Evolutionary conservation across 2,888 invertebrate genomes (phyloP), one percentile per base, ranked within the genome.

Genomic region (Drosophila lutescens): DNA sequence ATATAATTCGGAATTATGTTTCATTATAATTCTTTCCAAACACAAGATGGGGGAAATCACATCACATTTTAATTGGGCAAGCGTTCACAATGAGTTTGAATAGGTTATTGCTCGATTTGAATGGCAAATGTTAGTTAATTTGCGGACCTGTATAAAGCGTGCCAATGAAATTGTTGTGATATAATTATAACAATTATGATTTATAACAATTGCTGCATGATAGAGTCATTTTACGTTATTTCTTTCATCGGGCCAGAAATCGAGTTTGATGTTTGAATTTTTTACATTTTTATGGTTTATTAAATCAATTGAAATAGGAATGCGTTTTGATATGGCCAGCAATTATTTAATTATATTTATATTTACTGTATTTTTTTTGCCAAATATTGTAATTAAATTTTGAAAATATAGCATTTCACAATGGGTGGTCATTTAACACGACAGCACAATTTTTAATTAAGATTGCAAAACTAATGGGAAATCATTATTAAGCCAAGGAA

Each of bases 281-380:
- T 49, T 20, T 43, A 59, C 70, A 68, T 65, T 36, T 20, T 30
- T 47, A 54, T 20, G 40, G 49, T 47, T 44, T 78, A 80, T 86
- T 60, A 41, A 84, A 81, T 81, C 59, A 76, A 68, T 69, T 63
- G 63, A 30, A 55, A n/a, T 9, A 23, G n/a, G 4, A 44, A 30
- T 17, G 40, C 15, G 55, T 32, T 47, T 20, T 62, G 26, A 2
- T 47, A 61, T 46, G 32, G 32, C 30, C 0, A 15, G 20, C 30
- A 5, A 30, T 32, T 30, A 47, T 32, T 30, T 36, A 5, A 32
- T 32, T 47, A 47, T 32, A 15, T 46, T 36, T 50, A 6, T 66
- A 13, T 40, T 7, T 26, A 13, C 49, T 17, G 17, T 6, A 44
- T 15, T 32, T 12, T 38, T n/a, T 30, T 55, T n/a, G 17, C 44